Evolutionary conservation across 2,888 invertebrate genomes (phyloP).

Genomic region (Amphipoea oculea): DNA sequence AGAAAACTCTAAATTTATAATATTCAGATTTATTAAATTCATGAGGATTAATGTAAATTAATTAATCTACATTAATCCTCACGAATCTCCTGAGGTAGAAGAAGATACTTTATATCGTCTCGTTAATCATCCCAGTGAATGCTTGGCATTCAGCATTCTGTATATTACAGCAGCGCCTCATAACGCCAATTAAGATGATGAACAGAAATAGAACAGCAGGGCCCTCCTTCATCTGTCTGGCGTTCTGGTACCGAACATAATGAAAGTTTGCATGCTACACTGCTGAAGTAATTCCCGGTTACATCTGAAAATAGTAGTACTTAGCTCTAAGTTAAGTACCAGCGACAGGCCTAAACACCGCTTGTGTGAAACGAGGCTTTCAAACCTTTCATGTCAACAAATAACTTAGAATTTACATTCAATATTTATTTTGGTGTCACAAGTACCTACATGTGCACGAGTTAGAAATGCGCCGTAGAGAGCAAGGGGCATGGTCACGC

Average conservation of each 20-base stretch:
- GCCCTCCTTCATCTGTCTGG: slow-evolving; percentile 22
- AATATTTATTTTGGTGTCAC: slow-evolving; percentile 44
- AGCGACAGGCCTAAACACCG: not conserved
- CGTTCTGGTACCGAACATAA: slow-evolving; percentile 15
- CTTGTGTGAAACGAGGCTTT: not conserved
- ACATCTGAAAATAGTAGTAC: not conserved
- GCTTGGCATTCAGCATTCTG: slow-evolving; percentile 48
- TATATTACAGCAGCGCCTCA: slow-evolving; percentile 41
- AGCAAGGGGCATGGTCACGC: slow-evolving; percentile 83
- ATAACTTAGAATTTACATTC: slow-evolving; percentile 13
- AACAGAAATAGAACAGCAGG: slow-evolving; percentile 51
- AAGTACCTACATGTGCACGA: slow-evolving; percentile 61
- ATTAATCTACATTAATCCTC: slow-evolving; percentile 52
- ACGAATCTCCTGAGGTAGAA: slow-evolving; percentile 24
- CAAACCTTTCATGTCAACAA: slow-evolving; percentile 18
- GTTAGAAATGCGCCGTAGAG: slow-evolving; percentile 70
- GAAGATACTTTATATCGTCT: slow-evolving; percentile 49
- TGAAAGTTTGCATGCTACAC: slow-evolving; percentile 7
- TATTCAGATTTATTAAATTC: not conserved
- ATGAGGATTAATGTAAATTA: slow-evolving; percentile 10
- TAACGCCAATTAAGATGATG: slow-evolving; percentile 61
- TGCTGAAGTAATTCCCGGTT: not conserved
- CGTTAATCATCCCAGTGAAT: slow-evolving; percentile 55
- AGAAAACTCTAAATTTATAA: slow-evolving; percentile 24
- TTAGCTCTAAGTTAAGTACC: not conserved